Base-by-base conservation (phyloP, 1,140 invertebrate genomes). In the Heliothis virescens region DNA sequence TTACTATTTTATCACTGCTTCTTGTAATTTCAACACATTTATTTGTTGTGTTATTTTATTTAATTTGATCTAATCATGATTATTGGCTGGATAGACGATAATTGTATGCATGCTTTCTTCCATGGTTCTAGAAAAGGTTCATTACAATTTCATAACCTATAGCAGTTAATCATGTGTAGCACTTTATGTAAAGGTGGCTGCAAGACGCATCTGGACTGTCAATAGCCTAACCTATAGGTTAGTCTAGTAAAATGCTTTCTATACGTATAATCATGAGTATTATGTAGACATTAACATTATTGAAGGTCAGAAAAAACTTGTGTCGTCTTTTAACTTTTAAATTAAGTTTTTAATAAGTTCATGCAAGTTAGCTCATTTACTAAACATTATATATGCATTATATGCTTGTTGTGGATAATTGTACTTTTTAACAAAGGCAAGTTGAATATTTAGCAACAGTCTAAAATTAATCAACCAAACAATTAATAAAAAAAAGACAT, bases 191-290 rank as follows among this genome's bases (percentile, higher is more conserved):
- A 65, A 65, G 62, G 62, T 65, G 16, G 12, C 0, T 29, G 7
- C 15, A 10, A 63, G 29, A 48, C n/a, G 41, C 62, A 18, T 48
- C 34, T 65, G 4, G 34, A 16, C n/a, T 65, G 12, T 47, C 41
- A 65, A 65, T 59, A 21, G 11, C 26, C 57, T 59, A 59, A 59
- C 18, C 3, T 59, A 26, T n/a, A 48, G 62, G 41, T 48, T 34
- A 63, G n/a, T 34, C 10, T 65, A 12, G 29, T 16, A 11, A 47
- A 48, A 18, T 65, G 62, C 41, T 65, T 65, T 65, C 62, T 65
- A 18, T 26, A 59, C 21, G 34, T 48, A 48, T 18, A 41, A 11
- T 65, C n/a, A 3, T 26, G 21, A 26, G 11, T 11, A 13, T 12
- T 48, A 65, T 48, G 9, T 65, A 18, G 2, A 18, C 0, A 11